These are phyloP conservation scores for Oostethus manadensis DNA, from an alignment of 2,113 vertebrate species.

Conservation along the genomic window DNA sequence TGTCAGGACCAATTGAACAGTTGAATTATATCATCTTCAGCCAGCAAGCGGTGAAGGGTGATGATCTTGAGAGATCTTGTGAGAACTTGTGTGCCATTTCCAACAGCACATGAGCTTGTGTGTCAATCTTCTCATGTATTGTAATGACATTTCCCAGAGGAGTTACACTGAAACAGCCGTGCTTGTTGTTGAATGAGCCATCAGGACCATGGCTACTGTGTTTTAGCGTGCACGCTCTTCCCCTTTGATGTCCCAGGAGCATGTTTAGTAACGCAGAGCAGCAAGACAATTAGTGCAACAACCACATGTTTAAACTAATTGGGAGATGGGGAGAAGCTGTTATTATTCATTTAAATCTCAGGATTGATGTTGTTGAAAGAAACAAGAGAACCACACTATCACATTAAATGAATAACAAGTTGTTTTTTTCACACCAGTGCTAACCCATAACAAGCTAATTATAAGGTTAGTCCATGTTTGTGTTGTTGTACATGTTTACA, in stretches of 20 bases:
- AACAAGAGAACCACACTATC: neutral
- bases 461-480: too few relatives aligned
- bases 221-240: too few relatives aligned
- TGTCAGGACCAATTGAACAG: too few relatives aligned
- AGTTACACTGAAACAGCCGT: neutral
- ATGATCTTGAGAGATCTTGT: too few relatives aligned
- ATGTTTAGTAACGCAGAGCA: slow-evolving; percentile 48
- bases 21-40: too few relatives aligned
- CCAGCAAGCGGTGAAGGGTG: too few relatives aligned
- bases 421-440: neutral
- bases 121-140: slow-evolving; percentile 4
- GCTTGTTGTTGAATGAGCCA: slow-evolving; percentile 47
- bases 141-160: slow-evolving; percentile 13
- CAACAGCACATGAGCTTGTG: neutral
- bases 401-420: neutral
- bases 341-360: slow-evolving; percentile 27
- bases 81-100: neutral
- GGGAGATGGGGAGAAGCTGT: slow-evolving; percentile 27
- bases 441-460: too few relatives aligned
- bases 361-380: neutral
- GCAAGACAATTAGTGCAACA: slow-evolving; percentile 57
- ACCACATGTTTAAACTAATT: slow-evolving; percentile 56
- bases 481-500: slow-evolving; percentile 40
- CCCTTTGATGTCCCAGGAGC: slow-evolving; percentile 30
- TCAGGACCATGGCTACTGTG: slow-evolving; percentile 21